Evolutionary conservation across 1,140 invertebrate genomes (phyloP), one percentile per base, ranked within the genome.

Genomic region (Zeugodacus cucurbitae): DNA sequence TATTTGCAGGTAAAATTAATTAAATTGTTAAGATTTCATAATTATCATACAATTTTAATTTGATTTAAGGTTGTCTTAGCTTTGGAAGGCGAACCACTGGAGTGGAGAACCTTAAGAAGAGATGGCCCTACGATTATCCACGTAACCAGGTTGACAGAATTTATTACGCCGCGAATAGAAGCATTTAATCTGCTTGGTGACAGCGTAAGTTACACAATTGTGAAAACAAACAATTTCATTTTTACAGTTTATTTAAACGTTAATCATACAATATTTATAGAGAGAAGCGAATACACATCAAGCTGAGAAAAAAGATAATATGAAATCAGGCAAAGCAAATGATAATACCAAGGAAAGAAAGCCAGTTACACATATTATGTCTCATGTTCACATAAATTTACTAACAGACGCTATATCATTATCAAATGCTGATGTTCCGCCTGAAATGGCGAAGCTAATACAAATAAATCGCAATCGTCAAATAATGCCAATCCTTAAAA

Each of bases 401-500:
- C 94, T 97, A 90, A 95, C 95, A 0, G 96, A 96, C 90, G 87
- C 94, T 10, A 93, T 96, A 20, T 91, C 94, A 11, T 91, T 96
- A 41, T 95, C 95, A 37, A 88, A 93, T 6, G 90, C 94, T 41
- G 94, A 95, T 87, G 91, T 96, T 41, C 96, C 96, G 22, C 90
- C 94, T 3, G 96, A 97, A 92, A 91, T 97, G 64, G 90, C 94
- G 1, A 92, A 93, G 34, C 89, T 91, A 7, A 91, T 90, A 89
- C 96, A 96, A 89, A 91, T 96, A 26, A 95, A 96, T 89, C 93
- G 94, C 54, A 95, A 95, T 64, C 94, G 94, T 34, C 95, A 96
- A 92, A 98, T 98, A 91, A 94, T 98, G 89, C 98, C 98, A 34
- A 96, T 98, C 89, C 91, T 98, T 0, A 96, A 96, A 89, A 96